Percentiles rank a stretch among this genome's conserved stretches.
phyloP scores from a whole-genome alignment of 1,140 invertebrate genomes.

The Andrena cerasifolii region DNA sequence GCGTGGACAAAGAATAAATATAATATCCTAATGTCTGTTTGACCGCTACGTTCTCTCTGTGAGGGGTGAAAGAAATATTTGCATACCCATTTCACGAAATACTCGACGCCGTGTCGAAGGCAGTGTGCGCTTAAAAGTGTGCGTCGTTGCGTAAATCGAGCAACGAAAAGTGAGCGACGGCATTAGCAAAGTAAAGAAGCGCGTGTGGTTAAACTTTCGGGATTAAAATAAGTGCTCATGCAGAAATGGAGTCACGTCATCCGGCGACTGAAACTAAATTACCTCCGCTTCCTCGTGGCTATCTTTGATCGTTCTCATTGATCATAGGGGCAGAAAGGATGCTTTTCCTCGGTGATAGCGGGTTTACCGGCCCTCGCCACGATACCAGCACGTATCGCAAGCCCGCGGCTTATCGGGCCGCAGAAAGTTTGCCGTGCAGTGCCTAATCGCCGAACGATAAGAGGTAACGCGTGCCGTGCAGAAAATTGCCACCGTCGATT shows the following conservation, averaged over 20 bases:
- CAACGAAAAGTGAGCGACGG: too few species aligned
- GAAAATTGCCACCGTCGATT: not conserved
- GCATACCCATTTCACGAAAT: not conserved
- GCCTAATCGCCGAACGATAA: slow-evolving; percentile 50
- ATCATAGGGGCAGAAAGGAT: slow-evolving; percentile 10
- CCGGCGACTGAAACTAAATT: not conserved
- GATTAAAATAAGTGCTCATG: too few species aligned
- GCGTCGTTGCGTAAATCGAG: too few species aligned
- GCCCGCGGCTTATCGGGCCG: slow-evolving; percentile 28
- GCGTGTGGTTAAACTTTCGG: not conserved
- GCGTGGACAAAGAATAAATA: not conserved
- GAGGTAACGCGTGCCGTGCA: not conserved
- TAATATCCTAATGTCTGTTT: not conserved
- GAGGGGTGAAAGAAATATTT: too few species aligned
- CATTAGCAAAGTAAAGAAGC: too few species aligned
- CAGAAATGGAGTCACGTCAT: too few species aligned
- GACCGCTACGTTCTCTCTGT: not conserved
- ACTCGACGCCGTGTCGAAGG: too few species aligned
- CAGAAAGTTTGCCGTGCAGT: slow-evolving; percentile 38
- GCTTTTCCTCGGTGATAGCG: slow-evolving; percentile 28
- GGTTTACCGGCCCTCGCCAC: not conserved
- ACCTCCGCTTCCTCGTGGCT: not conserved
- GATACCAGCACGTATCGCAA: slow-evolving; percentile 20
- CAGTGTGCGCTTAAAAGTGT: too few species aligned
- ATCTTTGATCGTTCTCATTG: slow-evolving; percentile 9